phyloP scores from a whole-genome alignment of 2,113 vertebrate genomes.

The Grammomys surdaster region DNA sequence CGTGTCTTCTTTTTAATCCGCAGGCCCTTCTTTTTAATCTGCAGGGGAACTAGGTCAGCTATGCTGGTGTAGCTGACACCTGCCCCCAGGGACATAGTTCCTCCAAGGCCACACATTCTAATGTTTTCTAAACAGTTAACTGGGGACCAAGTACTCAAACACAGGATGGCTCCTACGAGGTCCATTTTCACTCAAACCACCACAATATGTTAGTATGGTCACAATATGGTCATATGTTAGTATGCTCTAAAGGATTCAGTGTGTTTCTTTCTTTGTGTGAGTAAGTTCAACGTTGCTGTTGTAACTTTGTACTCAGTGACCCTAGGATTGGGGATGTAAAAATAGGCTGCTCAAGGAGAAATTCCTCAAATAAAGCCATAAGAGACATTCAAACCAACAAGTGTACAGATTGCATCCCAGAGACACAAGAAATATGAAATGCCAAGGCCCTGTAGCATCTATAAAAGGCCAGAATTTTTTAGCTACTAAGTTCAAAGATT shows the following conservation, averaged over 20 bases:
- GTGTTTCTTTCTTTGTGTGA: not conserved
- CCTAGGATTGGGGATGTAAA: not conserved
- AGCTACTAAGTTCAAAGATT: not conserved
- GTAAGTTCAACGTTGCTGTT: not conserved
- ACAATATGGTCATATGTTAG: not conserved
- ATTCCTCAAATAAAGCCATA: not conserved
- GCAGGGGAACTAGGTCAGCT: no score
- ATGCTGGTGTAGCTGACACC: no score
- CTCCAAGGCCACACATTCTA: not conserved
- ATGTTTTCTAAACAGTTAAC: not conserved
- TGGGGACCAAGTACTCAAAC: not conserved
- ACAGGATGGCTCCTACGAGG: not conserved
- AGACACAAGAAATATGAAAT: not conserved
- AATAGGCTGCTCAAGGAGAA: not conserved
- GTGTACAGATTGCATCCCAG: not conserved
- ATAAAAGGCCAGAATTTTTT: not conserved
- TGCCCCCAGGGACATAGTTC: not conserved
- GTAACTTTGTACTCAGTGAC: not conserved
- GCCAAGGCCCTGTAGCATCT: no score
- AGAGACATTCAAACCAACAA: not conserved
- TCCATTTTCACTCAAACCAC: not conserved
- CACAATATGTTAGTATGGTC: no score
- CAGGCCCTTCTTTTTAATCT: no score
- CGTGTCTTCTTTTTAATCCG: no score
- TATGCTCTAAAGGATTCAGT: not conserved